These are phyloP conservation scores for Grus americana DNA, from an alignment of 2,113 vertebrate species.

Conservation along the genomic window DNA sequence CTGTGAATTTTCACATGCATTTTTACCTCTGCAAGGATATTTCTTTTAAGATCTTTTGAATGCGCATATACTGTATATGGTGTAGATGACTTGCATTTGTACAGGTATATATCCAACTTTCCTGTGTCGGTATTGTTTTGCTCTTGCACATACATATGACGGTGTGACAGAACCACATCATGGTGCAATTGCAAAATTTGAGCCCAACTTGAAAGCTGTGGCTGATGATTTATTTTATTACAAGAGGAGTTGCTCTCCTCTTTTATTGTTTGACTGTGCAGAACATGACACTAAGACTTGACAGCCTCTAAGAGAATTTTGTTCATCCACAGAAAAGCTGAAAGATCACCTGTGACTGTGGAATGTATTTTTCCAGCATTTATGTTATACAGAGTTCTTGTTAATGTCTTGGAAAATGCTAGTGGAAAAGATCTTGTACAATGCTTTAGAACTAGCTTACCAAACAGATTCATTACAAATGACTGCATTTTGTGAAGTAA, in stretches of 20 bases:
- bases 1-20: neutral
- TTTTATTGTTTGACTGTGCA: neutral
- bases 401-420: neutral
- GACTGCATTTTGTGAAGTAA: neutral
- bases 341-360: neutral
- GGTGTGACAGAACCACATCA: neutral
- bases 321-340: neutral
- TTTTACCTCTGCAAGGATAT: neutral
- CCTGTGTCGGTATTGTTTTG: neutral
- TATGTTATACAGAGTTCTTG: neutral
- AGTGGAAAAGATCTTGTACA: neutral
- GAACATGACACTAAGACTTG: neutral
- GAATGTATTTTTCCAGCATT: neutral
- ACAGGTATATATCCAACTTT: neutral
- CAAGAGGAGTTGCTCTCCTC: neutral
- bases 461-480: neutral
- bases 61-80: neutral
- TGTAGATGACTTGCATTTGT: neutral
- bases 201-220: neutral
- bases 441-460: neutral
- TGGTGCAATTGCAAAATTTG: neutral
- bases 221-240: neutral
- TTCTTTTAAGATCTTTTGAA: neutral
- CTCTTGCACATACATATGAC: neutral
- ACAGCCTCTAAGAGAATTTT: neutral